phyloP scores from a whole-genome alignment of 1,140 invertebrate genomes.

The Oncopodura yosiiana region DNA sequence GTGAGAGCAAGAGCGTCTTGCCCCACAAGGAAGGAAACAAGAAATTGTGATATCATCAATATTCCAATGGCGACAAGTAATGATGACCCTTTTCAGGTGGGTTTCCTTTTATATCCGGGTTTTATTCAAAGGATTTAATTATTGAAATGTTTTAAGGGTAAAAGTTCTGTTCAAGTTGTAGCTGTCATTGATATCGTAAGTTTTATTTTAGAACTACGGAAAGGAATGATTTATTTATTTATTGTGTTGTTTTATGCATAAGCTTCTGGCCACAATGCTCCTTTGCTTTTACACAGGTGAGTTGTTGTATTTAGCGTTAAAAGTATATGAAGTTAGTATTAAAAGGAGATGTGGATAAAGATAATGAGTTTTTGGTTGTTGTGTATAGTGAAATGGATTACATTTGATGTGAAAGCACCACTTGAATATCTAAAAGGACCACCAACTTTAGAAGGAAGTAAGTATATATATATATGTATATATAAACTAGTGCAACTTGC shows the following conservation, averaged over 20 bases:
- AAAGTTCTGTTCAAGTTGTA: conserved; percentile 18
- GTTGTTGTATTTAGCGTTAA: too few relatives aligned
- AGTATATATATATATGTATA: not conserved
- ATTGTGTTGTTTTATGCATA: not conserved
- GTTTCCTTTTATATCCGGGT: conserved; percentile 50
- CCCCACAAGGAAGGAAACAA: too few relatives aligned
- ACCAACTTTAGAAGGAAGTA: conserved; percentile 19
- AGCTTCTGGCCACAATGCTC: conserved; percentile 24
- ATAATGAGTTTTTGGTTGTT: too few relatives aligned
- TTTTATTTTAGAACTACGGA: too few relatives aligned
- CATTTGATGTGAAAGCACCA: conserved; percentile 12
- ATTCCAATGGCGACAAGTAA: too few relatives aligned
- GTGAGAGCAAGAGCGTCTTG: too few relatives aligned
- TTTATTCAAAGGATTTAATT: conserved; percentile 58
- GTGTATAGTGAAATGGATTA: conserved; percentile 23
- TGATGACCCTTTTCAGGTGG: conserved; percentile 36
- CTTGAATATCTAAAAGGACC: conserved; percentile 15
- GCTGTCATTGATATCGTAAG: conserved; percentile 19
- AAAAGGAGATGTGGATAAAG: too few relatives aligned
- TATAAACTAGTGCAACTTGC: not conserved
- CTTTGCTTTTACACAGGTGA: conserved; percentile 21
- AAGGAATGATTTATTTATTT: not conserved
- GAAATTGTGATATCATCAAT: too few relatives aligned
- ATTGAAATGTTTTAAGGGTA: conserved; percentile 45
- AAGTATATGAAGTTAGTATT: too few relatives aligned